Conservation (phyloP, 30 jellyfish, hydroid and myxozoan genomes). For the Clytia hemisphaerica region DNA sequence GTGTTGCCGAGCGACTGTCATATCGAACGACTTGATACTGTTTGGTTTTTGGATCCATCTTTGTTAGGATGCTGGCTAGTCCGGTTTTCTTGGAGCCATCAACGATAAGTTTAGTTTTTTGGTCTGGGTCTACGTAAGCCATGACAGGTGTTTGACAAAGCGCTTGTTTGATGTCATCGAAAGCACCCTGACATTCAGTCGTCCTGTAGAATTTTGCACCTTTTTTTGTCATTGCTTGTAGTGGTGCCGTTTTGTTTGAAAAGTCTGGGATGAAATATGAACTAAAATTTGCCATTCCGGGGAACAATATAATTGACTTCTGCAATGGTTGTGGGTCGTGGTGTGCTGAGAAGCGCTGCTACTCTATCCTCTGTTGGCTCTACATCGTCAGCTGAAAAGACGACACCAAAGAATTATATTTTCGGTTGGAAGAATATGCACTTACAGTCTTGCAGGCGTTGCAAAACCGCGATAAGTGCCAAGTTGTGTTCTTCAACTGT, state of each 20-base stretch:
- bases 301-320: conserved; percentile 37
- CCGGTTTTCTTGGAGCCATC: conserved; percentile 12
- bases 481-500: conserved; percentile 17
- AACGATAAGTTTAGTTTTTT: neutral
- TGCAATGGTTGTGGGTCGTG: conserved; percentile 14
- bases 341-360: conserved; percentile 8
- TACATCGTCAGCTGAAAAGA: conserved; percentile 10
- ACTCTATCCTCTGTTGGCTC: conserved; percentile 5
- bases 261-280: neutral
- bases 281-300: conserved; percentile 8
- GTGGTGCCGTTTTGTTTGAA: conserved; percentile 29
- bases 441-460: conserved; percentile 19
- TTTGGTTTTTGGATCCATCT: neutral
- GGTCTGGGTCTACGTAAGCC: neutral
- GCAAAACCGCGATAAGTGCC: conserved; percentile 25
- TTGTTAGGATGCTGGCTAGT: conserved; percentile 19
- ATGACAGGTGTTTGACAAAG: neutral
- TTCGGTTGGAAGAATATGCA: conserved; percentile 4
- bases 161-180: no score
- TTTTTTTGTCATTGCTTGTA: conserved; percentile 28
- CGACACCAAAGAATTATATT: conserved; percentile 3
- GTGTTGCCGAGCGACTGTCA: conserved; percentile 33
- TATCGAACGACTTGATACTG: conserved; percentile 18
- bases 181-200: no score
- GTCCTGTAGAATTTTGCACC: conserved; percentile 18